Percentiles rank a stretch among this genome's conserved stretches.
Evolutionary conservation across 2,113 vertebrate species (phyloP).

Genomic region (Apteryx owenii): DNA sequence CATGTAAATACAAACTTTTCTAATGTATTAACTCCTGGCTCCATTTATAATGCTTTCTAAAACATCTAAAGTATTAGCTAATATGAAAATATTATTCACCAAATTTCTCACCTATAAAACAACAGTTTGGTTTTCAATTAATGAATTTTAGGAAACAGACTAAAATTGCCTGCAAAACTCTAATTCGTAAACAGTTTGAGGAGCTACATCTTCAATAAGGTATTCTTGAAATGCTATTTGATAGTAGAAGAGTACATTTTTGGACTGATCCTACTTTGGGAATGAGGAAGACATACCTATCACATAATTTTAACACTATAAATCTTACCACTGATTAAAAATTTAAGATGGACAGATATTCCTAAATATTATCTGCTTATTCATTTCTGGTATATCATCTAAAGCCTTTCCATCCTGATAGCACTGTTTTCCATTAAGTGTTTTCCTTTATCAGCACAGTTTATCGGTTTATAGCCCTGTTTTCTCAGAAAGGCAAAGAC

Average conservation of each 20-base stretch:
- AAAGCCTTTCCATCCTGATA: neutral
- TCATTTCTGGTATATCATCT: neutral
- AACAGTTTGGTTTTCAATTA: neutral
- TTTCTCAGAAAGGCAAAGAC: neutral
- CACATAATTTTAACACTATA: neutral
- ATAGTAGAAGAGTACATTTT: neutral
- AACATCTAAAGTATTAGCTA: neutral
- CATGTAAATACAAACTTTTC: neutral
- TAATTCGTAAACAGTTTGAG: neutral
- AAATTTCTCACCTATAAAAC: neutral
- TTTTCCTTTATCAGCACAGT: neutral
- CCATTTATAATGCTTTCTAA: neutral
- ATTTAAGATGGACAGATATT: neutral
- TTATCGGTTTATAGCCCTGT: neutral
- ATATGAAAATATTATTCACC: neutral
- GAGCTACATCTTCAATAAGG: neutral
- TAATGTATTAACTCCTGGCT: neutral
- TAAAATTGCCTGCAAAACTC: neutral
- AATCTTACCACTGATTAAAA: neutral
- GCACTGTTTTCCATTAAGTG: accelerated
- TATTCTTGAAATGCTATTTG: neutral
- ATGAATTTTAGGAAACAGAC: neutral
- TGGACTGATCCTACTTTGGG: accelerated
- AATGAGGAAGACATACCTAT: neutral
- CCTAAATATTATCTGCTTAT: neutral